Evolutionary conservation across 92 coral and sea anemone genomes (phyloP).

Genomic region (Epizoanthus scotinus): DNA sequence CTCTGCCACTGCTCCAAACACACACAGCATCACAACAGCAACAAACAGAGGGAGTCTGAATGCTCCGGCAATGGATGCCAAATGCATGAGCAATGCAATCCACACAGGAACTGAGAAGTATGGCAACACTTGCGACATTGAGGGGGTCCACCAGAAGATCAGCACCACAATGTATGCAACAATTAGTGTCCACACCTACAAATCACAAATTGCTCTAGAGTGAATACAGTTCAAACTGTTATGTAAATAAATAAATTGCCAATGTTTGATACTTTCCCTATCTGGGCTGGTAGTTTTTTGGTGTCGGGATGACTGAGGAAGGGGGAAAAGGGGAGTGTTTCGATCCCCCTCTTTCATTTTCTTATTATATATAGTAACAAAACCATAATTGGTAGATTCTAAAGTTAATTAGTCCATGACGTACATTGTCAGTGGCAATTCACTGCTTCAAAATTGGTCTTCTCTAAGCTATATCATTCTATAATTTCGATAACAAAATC

Average conservation of each 20-base stretch:
- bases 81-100: slow-evolving; percentile 75
- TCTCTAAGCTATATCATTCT: too few relatives aligned
- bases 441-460: too few relatives aligned
- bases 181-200: slow-evolving; percentile 87
- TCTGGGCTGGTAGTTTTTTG: too few relatives aligned
- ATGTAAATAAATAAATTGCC: too few relatives aligned
- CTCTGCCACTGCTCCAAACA: slow-evolving; percentile 83
- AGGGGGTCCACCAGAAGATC: slow-evolving; percentile 90
- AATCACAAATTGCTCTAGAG: background rate
- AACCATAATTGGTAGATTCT: too few relatives aligned
- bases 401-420: too few relatives aligned
- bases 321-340: too few relatives aligned
- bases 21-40: slow-evolving; percentile 64
- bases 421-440: too few relatives aligned
- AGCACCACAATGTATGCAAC: slow-evolving; percentile 70
- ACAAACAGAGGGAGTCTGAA: slow-evolving; percentile 81
- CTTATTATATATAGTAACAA: too few relatives aligned
- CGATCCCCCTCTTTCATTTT: too few relatives aligned
- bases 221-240: background rate
- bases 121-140: slow-evolving; percentile 64
- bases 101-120: slow-evolving; percentile 90
- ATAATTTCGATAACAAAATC: too few relatives aligned
- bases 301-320: too few relatives aligned
- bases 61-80: slow-evolving; percentile 91
- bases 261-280: background rate